These are phyloP conservation scores for Acrobasis consociella DNA, from an alignment of 2,888 invertebrate species.

Conservation along the genomic window DNA sequence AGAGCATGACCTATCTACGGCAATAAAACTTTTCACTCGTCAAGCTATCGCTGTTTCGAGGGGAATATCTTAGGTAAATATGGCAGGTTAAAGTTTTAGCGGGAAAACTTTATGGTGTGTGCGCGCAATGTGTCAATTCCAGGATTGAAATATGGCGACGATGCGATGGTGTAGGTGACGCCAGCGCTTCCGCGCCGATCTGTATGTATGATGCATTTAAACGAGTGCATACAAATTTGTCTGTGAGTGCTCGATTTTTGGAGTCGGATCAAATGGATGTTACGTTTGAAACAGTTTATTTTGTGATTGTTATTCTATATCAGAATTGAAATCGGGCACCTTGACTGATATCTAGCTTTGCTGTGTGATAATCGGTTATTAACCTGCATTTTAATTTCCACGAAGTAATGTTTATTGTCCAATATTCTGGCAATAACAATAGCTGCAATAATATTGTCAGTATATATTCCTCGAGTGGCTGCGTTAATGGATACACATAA, in stretches of 20 bases:
- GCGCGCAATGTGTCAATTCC: slow-evolving; percentile 77
- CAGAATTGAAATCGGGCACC: slow-evolving; percentile 44
- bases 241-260: slow-evolving; percentile 46
- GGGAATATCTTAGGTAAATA: slow-evolving; percentile 76
- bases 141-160: slow-evolving; percentile 75
- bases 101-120: slow-evolving; percentile 67
- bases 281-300: slow-evolving; percentile 32
- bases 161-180: slow-evolving; percentile 80
- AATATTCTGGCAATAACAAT: too few relatives aligned
- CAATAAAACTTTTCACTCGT: slow-evolving; percentile 80
- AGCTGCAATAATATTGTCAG: too few relatives aligned
- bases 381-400: slow-evolving; percentile 25
- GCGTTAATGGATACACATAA: too few relatives aligned
- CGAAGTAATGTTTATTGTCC: too few relatives aligned
- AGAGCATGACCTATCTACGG: slow-evolving; percentile 77
- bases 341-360: slow-evolving; percentile 43
- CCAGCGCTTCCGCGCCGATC: slow-evolving; percentile 82
- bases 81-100: slow-evolving; percentile 77
- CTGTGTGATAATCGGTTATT: slow-evolving; percentile 39
- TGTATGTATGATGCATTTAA: slow-evolving; percentile 58
- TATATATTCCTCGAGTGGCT: too few relatives aligned
- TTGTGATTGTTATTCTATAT: slow-evolving; percentile 39
- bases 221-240: slow-evolving; percentile 47
- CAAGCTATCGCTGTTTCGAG: slow-evolving; percentile 73
- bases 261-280: slow-evolving; percentile 38